Evolutionary conservation across 2,888 invertebrate genomes (phyloP), one percentile per base, ranked within the genome.

Genomic region (Isoperla grammatica): DNA sequence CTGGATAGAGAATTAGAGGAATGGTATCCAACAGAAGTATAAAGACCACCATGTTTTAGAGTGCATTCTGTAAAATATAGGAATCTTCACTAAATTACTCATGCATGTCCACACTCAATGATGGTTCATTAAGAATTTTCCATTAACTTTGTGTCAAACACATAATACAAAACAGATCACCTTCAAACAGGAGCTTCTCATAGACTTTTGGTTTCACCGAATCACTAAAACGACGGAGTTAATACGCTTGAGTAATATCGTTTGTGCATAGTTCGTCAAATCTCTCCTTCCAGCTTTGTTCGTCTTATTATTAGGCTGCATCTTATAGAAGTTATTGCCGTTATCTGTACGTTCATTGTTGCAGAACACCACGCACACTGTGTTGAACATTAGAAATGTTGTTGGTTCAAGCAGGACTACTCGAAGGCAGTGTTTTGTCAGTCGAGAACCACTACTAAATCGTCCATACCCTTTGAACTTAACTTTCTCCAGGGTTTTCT

Each of bases 401-500:
- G n/a, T n/a, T n/a, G n/a, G n/a, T n/a, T n/a, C n/a, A 29, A 29
- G 8, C 29, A 17, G 45, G 17, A 19, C 45, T 45, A 45, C 45
- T 17, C 19, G 56, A 60, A 35, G 50, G 56, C 37, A 35, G 19
- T n/a, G 17, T 39, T 17, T 50, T 68, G 73, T 76, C 74, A 76
- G 71, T 76, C 76, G 64, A 76, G 71, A 61, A 76, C 73, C 45
- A 76, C 75, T 57, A 76, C 75, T 73, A 75, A 72, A 62, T 76
- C 76, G 62, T 76, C 72, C 60, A 74, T 71, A 45, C 72, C 71
- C 63, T 69, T 69, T 11, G 71, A 65, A 49, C 70, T 69, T 65
- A 86, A 74, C 72, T 80, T 80, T 70, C 87, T 80, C 86, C 90
- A 91, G 11, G 93, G 93, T 72, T 90, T 90, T 65, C 93, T 84